These are phyloP conservation scores for Melipona beecheii DNA, from an alignment of 2,888 invertebrate genomes.

Conservation along the genomic window DNA sequence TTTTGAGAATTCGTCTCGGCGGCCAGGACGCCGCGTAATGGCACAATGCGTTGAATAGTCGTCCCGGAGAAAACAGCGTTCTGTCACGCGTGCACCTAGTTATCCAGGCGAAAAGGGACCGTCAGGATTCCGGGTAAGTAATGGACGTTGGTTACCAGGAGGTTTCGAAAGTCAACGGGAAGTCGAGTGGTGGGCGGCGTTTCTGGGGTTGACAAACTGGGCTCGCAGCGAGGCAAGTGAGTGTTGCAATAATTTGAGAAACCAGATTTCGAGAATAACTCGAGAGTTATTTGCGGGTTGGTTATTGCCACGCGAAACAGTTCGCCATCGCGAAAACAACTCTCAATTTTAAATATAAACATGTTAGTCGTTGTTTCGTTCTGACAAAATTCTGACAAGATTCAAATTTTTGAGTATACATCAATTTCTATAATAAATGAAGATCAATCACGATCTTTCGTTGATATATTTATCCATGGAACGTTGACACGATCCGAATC, in stretches of 20 bases:
- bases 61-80: conserved; percentile 35
- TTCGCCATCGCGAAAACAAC: too few species aligned
- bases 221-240: not conserved
- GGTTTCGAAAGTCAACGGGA: conserved; percentile 34
- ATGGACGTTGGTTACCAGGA: not conserved
- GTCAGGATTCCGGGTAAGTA: not conserved
- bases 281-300: not conserved
- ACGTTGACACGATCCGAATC: not conserved
- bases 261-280: not conserved
- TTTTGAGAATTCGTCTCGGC: conserved; percentile 56
- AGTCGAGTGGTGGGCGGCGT: conserved; percentile 42
- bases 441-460: too few species aligned
- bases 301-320: not conserved
- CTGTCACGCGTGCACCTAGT: conserved; percentile 51
- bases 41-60: conserved; percentile 32
- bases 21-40: conserved; percentile 29
- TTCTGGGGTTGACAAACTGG: not conserved
- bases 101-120: conserved; percentile 11
- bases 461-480: not conserved
- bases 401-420: too few species aligned
- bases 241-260: not conserved
- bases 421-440: too few species aligned
- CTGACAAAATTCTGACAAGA: too few species aligned
- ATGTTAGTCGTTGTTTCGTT: too few species aligned
- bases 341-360: too few species aligned